Percentiles rank a stretch among this genome's conserved stretches.
Evolutionary conservation across 2,888 invertebrate species (phyloP).

Genomic region (Oligia fasciuncula): DNA sequence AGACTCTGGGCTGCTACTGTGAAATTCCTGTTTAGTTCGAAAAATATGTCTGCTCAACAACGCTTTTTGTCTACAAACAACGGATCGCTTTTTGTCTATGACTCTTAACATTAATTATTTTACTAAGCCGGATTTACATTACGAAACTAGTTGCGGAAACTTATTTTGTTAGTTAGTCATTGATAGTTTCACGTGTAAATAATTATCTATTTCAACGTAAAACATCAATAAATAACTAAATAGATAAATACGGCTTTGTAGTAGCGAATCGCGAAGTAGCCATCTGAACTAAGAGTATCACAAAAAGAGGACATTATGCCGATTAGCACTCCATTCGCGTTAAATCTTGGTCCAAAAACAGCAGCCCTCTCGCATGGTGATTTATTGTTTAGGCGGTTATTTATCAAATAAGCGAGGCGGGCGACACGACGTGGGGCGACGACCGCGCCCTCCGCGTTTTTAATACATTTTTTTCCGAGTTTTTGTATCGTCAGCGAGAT

Average conservation of each 20-base stretch:
- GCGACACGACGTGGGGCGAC: slow-evolving; percentile 65
- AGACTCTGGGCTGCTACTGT: neutral
- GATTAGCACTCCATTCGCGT: slow-evolving; percentile 40
- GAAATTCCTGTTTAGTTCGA: neutral
- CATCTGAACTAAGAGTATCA: neutral
- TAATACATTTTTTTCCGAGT: slow-evolving; percentile 78
- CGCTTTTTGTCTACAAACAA: too few species aligned
- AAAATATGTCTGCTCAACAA: too few species aligned
- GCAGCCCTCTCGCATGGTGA: slow-evolving; percentile 70
- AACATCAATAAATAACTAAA: neutral
- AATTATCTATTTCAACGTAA: neutral
- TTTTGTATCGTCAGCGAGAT: slow-evolving; percentile 82
- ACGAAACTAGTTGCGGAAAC: neutral
- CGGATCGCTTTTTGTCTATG: neutral
- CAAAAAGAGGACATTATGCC: neutral
- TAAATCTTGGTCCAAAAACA: slow-evolving; percentile 21
- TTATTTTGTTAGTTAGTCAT: too few species aligned
- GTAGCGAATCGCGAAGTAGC: neutral
- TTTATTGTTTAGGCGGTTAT: slow-evolving; percentile 81
- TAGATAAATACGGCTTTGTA: neutral
- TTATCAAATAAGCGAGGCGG: slow-evolving; percentile 81
- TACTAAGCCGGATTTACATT: neutral
- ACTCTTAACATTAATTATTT: neutral
- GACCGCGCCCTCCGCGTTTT: slow-evolving; percentile 73
- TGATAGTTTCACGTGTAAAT: neutral